Percentiles rank a stretch among this genome's conserved stretches.
phyloP scores from a whole-genome alignment of 2,888 invertebrate species.

The Limenitis arthemis region DNA sequence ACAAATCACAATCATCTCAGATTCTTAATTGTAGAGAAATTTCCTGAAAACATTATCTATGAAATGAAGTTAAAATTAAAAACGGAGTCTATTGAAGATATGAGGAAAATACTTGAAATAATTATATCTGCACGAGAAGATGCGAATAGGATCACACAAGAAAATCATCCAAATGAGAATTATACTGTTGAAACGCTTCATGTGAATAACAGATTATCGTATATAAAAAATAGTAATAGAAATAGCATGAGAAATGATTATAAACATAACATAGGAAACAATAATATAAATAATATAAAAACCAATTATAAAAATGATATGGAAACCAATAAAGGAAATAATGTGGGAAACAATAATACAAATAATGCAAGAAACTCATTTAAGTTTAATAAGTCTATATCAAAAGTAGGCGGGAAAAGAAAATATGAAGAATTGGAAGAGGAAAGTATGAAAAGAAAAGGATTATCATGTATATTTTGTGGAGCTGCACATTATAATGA shows the following conservation, averaged over 20 bases:
- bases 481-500: slow-evolving; percentile 5
- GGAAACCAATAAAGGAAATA: no score
- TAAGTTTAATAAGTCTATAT: not conserved
- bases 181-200: slow-evolving; percentile 9
- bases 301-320: no score
- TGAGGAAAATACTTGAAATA: slow-evolving; percentile 10
- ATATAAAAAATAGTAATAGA: not conserved
- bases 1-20: slow-evolving; percentile 21
- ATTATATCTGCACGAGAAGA: slow-evolving; percentile 18
- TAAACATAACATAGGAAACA: no score
- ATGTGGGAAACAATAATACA: no score
- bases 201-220: not conserved
- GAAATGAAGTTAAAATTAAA: slow-evolving; percentile 17
- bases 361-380: not conserved
- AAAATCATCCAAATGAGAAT: not conserved
- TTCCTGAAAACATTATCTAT: slow-evolving; percentile 18
- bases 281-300: no score
- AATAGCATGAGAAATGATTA: not conserved
- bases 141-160: slow-evolving; percentile 3
- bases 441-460: not conserved
- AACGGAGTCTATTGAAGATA: slow-evolving; percentile 9
- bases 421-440: not conserved
- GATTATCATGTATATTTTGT: slow-evolving; percentile 10
- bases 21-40: slow-evolving; percentile 16
- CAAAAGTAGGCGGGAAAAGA: not conserved